phyloP scores from a whole-genome alignment of 1,140 invertebrate genomes.

The Bombus superbus region DNA sequence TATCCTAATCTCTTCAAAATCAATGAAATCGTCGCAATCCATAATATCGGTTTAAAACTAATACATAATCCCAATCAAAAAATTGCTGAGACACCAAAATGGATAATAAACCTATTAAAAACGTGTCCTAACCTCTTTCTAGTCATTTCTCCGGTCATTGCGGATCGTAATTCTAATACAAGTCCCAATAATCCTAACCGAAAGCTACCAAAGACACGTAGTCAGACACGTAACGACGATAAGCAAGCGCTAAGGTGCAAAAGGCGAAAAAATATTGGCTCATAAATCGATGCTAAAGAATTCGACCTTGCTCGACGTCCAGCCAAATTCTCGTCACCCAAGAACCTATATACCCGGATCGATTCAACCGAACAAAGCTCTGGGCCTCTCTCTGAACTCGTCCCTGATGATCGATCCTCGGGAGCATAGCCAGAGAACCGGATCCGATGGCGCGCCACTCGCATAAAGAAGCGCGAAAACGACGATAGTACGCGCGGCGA shows the following conservation, averaged over 20 bases:
- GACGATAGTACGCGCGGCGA: conserved; percentile 31
- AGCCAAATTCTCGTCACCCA: conserved; percentile 18
- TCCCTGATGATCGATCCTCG: conserved; percentile 27
- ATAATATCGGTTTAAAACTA: background rate
- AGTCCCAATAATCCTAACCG: background rate
- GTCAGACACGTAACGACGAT: background rate
- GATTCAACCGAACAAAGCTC: conserved; percentile 12
- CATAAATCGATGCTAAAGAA: conserved; percentile 31
- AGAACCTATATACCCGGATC: conserved; percentile 32
- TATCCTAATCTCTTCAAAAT: too few relatives aligned
- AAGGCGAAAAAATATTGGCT: background rate
- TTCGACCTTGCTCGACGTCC: conserved; percentile 38
- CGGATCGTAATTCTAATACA: background rate
- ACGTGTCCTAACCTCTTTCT: too few relatives aligned
- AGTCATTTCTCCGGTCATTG: background rate
- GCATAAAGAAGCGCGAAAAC: conserved; percentile 36
- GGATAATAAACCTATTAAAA: too few relatives aligned
- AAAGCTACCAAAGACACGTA: background rate
- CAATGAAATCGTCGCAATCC: too few relatives aligned
- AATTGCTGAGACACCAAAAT: background rate
- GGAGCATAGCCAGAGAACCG: conserved; percentile 11
- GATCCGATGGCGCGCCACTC: conserved; percentile 33
- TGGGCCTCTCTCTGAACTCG: conserved; percentile 13
- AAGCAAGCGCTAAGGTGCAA: background rate
- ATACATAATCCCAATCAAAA: background rate